Evolutionary conservation across 2,888 invertebrate genomes (phyloP), one percentile per base, ranked within the genome.

Genomic region (Glaucopsyche alexis): DNA sequence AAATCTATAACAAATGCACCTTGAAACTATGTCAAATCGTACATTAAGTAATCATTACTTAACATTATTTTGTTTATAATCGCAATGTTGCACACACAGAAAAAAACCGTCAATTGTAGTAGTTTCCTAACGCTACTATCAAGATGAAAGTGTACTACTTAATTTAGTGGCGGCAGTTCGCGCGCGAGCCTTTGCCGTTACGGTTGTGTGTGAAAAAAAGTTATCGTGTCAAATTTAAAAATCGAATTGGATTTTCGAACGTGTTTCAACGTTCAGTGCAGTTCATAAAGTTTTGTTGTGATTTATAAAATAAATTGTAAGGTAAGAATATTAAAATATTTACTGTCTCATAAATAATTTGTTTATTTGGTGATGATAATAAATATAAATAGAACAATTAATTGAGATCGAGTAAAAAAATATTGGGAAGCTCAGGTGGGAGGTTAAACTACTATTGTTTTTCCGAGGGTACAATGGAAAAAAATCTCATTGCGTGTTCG

Each of bases 41-140:
- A 29, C 19, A 19, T 55, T 55, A 55, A 55, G 55, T 55, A 55
- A 55, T 55, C 19, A 29, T 55, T 55, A 11, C 55, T 38, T 66
- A 66, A 66, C n/a, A 11, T 66, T n/a, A 45, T 45, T 45, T 45
- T 66, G 38, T 66, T 66, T 66, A 66, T 66, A 71, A 45, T 67
- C 42, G 66, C 66, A 66, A 45, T 45, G 7, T 47, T 67, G 16
- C 16, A 67, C 42, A 67, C 40, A 66, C 42, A 67, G n/a, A 66
- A 65, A 66, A 16, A 40, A 67, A 42, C 66, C 45, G 42, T 45
- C 66, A 45, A 67, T 67, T 67, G 67, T 45, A 45, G 45, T 19
- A 16, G 47, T 47, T 67, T 67, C 67, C 67, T 47, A 67, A 67
- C 67, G 19, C 45, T 66, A 47, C 55, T 29, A 16, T 19, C 67